These are phyloP conservation scores for Chaetodon trifascialis DNA, from an alignment of 2,113 vertebrate genomes.

Conservation along the genomic window DNA sequence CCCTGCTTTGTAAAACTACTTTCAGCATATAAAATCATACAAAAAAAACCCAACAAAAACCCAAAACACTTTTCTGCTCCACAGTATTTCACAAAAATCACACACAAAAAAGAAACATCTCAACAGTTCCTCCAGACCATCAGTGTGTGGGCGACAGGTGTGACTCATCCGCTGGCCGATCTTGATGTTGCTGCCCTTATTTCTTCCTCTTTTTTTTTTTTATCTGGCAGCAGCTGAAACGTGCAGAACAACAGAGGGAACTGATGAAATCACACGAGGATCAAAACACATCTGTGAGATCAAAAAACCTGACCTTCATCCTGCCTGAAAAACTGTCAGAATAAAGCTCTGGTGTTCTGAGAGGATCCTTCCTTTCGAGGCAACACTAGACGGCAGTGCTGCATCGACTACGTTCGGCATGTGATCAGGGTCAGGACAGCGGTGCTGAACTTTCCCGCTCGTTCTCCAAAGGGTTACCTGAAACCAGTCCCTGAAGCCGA, in stretches of 20 bases:
- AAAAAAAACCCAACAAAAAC: not conserved
- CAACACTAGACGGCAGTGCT: not conserved
- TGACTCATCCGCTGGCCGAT: conserved; percentile 16
- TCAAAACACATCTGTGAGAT: not conserved
- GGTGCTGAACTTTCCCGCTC: not conserved
- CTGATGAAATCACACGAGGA: not conserved
- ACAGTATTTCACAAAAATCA: not conserved
- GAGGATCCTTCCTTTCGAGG: not conserved
- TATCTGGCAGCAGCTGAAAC: conserved; percentile 77
- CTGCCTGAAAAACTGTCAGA: not conserved
- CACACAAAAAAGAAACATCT: conserved; percentile 4
- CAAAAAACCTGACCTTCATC: not conserved
- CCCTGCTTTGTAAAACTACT: not conserved
- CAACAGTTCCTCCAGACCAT: conserved; percentile 29
- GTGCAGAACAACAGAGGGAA: conserved; percentile 1
- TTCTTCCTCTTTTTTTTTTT: not conserved
- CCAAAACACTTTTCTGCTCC: not conserved
- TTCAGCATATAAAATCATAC: conserved; percentile 29
- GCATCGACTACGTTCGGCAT: too few relatives aligned
- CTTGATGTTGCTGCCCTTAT: not conserved
- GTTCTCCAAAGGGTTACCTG: not conserved
- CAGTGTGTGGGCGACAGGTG: conserved; percentile 12
- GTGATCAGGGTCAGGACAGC: not conserved
- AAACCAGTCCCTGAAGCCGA: not conserved
- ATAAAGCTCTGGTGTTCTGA: not conserved